Evolutionary conservation across 2,797 vertebrate genomes (phyloP).

Genomic region (Sphaeramia orbicularis): DNA sequence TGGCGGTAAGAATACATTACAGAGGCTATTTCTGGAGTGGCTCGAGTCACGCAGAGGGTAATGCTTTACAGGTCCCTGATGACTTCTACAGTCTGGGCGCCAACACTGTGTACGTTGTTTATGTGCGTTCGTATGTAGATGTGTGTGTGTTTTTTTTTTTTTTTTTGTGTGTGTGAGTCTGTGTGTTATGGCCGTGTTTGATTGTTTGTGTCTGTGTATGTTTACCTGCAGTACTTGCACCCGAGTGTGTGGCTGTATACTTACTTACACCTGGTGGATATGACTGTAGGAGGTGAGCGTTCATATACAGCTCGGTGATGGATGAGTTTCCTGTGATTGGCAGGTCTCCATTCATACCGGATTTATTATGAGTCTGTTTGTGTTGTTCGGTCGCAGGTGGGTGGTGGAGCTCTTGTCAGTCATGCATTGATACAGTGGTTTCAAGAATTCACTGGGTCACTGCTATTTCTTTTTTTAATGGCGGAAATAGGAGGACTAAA

Average conservation of each 20-base stretch:
- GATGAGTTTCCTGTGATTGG: conserved; percentile 71
- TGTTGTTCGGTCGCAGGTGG: conserved; percentile 60
- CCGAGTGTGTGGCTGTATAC: conserved; percentile 14
- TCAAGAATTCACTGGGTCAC: conserved; percentile 52
- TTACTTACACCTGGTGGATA: conserved; percentile 40
- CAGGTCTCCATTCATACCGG: conserved; percentile 63
- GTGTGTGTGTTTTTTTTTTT: conserved; percentile 57
- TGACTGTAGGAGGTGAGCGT: conserved; percentile 68
- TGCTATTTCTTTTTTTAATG: conserved; percentile 54
- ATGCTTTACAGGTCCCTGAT: conserved; percentile 86
- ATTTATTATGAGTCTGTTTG: conserved; percentile 63
- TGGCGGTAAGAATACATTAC: conserved; percentile 86
- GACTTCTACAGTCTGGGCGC: conserved; percentile 80
- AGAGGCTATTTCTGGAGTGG: conserved; percentile 86
- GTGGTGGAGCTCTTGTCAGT: conserved; percentile 63
- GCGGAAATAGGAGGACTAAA: conserved; percentile 43
- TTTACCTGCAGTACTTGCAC: conserved; percentile 29
- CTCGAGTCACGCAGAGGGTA: conserved; percentile 84
- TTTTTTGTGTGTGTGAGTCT: conserved; percentile 37
- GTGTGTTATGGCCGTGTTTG: conserved; percentile 39
- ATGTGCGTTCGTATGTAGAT: conserved; percentile 59
- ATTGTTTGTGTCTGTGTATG: conserved; percentile 39
- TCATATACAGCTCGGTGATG: conserved; percentile 66
- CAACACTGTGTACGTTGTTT: conserved; percentile 64
- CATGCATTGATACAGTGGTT: conserved; percentile 55